Evolutionary conservation across 2,888 invertebrate genomes (phyloP).

Genomic region (Hemicrepidius hirtus): DNA sequence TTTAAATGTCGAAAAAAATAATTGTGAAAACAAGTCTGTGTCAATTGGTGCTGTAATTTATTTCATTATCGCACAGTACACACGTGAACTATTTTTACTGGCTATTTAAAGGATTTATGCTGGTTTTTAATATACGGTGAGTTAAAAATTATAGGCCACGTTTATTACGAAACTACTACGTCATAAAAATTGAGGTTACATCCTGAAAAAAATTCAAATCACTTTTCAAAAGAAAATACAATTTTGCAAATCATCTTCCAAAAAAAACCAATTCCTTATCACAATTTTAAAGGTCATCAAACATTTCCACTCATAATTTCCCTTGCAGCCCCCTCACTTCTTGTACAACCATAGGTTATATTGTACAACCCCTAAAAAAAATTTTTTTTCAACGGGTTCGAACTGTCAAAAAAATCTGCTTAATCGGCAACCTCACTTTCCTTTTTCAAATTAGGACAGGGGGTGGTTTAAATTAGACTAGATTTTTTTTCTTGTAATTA

Average conservation of each 20-base stretch:
- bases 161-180: constrained; percentile 43
- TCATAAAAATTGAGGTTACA: constrained; percentile 44
- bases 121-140: constrained; percentile 49
- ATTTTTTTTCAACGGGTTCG: no score
- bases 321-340: no score
- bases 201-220: background rate
- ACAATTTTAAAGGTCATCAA: background rate
- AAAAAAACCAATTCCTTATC: background rate
- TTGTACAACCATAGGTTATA: no score
- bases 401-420: no score
- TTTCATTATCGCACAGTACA: constrained; percentile 7
- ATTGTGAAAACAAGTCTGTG: constrained; percentile 41
- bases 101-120: constrained; percentile 44
- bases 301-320: background rate
- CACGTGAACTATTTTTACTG: constrained; percentile 38
- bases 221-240: background rate
- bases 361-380: no score
- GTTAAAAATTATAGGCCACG: constrained; percentile 36
- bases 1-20: constrained; percentile 44
- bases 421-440: no score
- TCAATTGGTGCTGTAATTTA: constrained; percentile 36
- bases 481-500: background rate
- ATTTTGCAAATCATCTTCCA: constrained; percentile 7
- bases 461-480: no score
- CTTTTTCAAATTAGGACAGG: no score